Conservation (phyloP, 1,140 invertebrate species). For the Phthorimaea operculella region DNA sequence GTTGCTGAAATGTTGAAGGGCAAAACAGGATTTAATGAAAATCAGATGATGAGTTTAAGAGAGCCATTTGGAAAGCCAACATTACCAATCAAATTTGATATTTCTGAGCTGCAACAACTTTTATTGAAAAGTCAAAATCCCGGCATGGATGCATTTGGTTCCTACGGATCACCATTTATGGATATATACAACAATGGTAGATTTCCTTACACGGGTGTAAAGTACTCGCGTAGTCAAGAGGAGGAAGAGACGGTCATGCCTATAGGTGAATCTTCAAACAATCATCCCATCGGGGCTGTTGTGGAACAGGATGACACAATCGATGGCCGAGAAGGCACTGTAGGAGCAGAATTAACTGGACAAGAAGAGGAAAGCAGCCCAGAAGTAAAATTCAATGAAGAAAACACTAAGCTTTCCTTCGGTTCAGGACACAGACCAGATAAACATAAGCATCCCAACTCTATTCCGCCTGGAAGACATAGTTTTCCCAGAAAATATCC, state of each 20-base stretch:
- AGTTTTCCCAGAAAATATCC: constrained; percentile 46
- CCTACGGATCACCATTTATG: constrained; percentile 36
- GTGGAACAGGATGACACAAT: constrained; percentile 50
- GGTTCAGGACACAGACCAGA: constrained; percentile 28
- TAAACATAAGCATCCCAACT: constrained; percentile 43
- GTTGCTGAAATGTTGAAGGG: constrained; percentile 63
- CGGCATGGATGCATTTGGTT: constrained; percentile 30
- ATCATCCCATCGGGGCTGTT: constrained; percentile 60
- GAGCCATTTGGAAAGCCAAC: constrained; percentile 42
- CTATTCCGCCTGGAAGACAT: constrained; percentile 33
- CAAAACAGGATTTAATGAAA: constrained; percentile 47
- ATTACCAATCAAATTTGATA: constrained; percentile 47
- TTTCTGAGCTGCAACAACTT: constrained; percentile 54
- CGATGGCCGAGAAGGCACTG: constrained; percentile 30
- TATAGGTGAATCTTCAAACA: constrained; percentile 51
- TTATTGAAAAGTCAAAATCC: constrained; percentile 50
- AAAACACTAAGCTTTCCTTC: constrained; percentile 29
- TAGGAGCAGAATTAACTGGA: constrained; percentile 28
- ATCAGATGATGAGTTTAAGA: constrained; percentile 35
- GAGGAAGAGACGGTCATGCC: constrained; percentile 55
- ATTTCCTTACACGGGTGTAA: constrained; percentile 49
- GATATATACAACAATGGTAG: constrained; percentile 41
- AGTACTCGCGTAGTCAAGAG: constrained; percentile 61
- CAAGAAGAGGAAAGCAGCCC: constrained; percentile 26
- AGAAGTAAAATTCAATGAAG: constrained; percentile 29